phyloP scores from a whole-genome alignment of 2,888 invertebrate genomes.

The Rhogogaster chlorosoma region DNA sequence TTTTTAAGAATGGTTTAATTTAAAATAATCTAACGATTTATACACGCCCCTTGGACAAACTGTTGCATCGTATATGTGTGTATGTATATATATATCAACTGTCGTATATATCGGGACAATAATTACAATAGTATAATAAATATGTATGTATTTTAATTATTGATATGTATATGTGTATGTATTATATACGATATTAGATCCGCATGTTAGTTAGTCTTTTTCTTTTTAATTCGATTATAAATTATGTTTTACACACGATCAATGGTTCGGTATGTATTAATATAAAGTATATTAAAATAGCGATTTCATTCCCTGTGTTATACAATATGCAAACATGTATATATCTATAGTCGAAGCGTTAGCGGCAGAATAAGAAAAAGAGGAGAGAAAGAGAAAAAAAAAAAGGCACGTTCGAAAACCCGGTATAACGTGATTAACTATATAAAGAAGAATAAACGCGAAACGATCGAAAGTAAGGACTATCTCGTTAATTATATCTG shows the following conservation, averaged over 20 bases:
- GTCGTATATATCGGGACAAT: not conserved
- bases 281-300: not conserved
- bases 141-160: not conserved
- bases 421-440: not conserved
- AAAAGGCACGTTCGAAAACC: not conserved
- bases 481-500: too few relatives aligned
- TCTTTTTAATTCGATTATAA: not conserved
- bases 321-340: not conserved
- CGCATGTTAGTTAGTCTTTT: not conserved
- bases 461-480: too few relatives aligned
- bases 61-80: constrained; percentile 10
- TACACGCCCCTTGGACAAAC: not conserved
- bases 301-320: not conserved
- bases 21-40: not conserved
- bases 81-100: not conserved
- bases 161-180: not conserved
- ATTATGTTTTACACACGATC: not conserved
- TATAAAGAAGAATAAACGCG: not conserved
- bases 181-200: not conserved
- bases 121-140: not conserved
- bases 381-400: too few relatives aligned
- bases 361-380: not conserved
- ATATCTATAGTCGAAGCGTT: not conserved
- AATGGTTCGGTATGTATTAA: not conserved
- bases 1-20: not conserved